phyloP scores from a whole-genome alignment of 1,140 invertebrate species.

The Pararge aegeria region DNA sequence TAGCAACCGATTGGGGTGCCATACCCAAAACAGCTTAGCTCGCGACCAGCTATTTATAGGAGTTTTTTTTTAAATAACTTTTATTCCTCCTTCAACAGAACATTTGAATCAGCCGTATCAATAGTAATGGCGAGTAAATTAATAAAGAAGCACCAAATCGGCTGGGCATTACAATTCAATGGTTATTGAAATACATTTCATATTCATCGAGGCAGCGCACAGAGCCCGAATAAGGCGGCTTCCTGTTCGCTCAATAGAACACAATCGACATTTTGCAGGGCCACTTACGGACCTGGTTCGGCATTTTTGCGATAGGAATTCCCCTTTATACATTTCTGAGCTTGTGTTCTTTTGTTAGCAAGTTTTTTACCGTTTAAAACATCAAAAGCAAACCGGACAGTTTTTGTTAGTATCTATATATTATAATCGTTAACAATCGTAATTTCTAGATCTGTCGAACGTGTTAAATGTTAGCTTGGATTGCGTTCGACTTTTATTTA shows the following conservation, averaged over 20 bases:
- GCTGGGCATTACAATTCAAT: slow-evolving; percentile 1
- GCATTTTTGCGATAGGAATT: neutral
- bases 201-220: neutral
- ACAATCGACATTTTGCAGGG: slow-evolving; percentile 11
- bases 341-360: neutral
- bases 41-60: no score
- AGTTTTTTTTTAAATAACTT: no score
- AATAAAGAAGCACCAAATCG: slow-evolving; percentile 3
- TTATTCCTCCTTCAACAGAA: no score
- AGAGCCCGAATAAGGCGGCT: slow-evolving; percentile 6
- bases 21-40: no score
- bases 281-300: slow-evolving; percentile 1
- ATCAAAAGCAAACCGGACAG: neutral
- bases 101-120: no score
- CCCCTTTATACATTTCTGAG: neutral
- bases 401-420: neutral
- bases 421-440: neutral
- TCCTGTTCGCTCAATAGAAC: slow-evolving; percentile 7
- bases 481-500: no score
- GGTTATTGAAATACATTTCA: slow-evolving; percentile 11
- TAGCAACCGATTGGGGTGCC: no score
- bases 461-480: neutral
- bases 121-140: neutral
- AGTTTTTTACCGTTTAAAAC: neutral
- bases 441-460: neutral